Evolutionary conservation across 2,888 invertebrate genomes (phyloP).

Genomic region (Nomada ruficornis): DNA sequence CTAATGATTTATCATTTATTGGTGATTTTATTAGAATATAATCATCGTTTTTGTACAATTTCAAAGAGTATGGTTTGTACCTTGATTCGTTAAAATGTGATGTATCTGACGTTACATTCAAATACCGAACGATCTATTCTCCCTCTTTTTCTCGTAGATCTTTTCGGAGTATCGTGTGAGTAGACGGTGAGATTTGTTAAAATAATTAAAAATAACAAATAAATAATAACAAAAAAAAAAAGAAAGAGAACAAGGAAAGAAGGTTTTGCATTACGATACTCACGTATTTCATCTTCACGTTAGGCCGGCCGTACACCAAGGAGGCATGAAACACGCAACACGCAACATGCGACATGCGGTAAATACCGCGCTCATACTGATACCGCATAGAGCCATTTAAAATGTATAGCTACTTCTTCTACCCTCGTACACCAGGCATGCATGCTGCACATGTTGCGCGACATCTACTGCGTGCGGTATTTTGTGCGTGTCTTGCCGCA

Average conservation of each 20-base stretch:
- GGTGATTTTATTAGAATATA: slow-evolving; percentile 63
- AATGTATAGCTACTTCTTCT: too few relatives aligned
- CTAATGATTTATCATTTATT: slow-evolving; percentile 65
- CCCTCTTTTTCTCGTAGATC: slow-evolving; percentile 27
- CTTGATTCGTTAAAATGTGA: slow-evolving; percentile 44
- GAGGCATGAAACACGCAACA: too few relatives aligned
- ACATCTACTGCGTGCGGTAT: too few relatives aligned
- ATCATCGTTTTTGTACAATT: slow-evolving; percentile 71
- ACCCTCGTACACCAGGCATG: too few relatives aligned
- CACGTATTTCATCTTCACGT: slow-evolving; percentile 40
- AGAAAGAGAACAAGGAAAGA: slow-evolving; percentile 73
- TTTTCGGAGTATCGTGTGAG: slow-evolving; percentile 31
- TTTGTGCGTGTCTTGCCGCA: too few relatives aligned
- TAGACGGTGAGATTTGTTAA: slow-evolving; percentile 52
- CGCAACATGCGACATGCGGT: too few relatives aligned
- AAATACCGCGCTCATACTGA: too few relatives aligned
- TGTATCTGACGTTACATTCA: slow-evolving; percentile 36
- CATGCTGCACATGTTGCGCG: too few relatives aligned
- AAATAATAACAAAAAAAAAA: slow-evolving; percentile 79
- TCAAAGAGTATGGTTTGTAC: slow-evolving; percentile 54
- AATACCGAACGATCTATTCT: slow-evolving; percentile 52
- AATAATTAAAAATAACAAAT: slow-evolving; percentile 80
- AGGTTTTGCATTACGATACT: slow-evolving; percentile 64
- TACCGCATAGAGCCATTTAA: too few relatives aligned
- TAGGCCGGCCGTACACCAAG: too few relatives aligned